Conservation (phyloP, 2,797 vertebrate species). For the Phalloptychus januarius region DNA sequence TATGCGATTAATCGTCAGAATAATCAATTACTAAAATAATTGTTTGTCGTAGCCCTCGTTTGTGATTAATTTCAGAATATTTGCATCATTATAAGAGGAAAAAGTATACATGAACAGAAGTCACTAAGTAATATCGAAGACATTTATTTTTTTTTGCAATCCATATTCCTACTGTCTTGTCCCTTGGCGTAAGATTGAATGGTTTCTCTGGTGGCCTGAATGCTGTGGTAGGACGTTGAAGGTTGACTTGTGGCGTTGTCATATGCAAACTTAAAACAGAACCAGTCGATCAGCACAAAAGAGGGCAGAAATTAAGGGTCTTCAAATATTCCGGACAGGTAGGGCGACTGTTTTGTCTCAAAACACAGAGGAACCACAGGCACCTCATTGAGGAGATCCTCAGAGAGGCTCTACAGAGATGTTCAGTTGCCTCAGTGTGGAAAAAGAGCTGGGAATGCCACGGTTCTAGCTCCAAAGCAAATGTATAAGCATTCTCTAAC, state of each 20-base stretch:
- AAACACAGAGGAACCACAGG: slow-evolving; percentile 61
- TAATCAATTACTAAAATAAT: too few relatives aligned
- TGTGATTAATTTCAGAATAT: background rate
- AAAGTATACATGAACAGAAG: background rate
- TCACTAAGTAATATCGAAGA: slow-evolving; percentile 4
- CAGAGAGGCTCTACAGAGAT: slow-evolving; percentile 57
- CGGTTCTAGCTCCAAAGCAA: slow-evolving; percentile 68
- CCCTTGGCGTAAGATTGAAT: slow-evolving; percentile 23
- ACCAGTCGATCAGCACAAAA: slow-evolving; percentile 73
- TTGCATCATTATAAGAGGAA: slow-evolving; percentile 11
- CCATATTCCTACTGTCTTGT: slow-evolving; percentile 20
- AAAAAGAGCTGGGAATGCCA: slow-evolving; percentile 66
- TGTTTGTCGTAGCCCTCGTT: too few relatives aligned
- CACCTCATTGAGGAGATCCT: slow-evolving; percentile 64
- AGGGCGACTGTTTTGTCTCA: slow-evolving; percentile 56
- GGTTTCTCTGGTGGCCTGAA: slow-evolving; percentile 37
- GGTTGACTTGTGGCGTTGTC: slow-evolving; percentile 65
- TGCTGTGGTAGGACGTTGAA: slow-evolving; percentile 58
- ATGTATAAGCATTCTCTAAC: slow-evolving; percentile 52
- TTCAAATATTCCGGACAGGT: slow-evolving; percentile 68
- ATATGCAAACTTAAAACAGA: slow-evolving; percentile 69
- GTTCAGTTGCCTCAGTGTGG: slow-evolving; percentile 26
- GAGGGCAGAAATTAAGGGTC: slow-evolving; percentile 60
- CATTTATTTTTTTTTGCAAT: slow-evolving; percentile 9
- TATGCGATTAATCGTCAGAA: background rate